A percentile compares a stretch with the other conserved stretches of the same genome.
These are phyloP conservation scores for Ectobius pallidus DNA, from an alignment of 2,888 invertebrate genomes.

Conservation along the genomic window DNA sequence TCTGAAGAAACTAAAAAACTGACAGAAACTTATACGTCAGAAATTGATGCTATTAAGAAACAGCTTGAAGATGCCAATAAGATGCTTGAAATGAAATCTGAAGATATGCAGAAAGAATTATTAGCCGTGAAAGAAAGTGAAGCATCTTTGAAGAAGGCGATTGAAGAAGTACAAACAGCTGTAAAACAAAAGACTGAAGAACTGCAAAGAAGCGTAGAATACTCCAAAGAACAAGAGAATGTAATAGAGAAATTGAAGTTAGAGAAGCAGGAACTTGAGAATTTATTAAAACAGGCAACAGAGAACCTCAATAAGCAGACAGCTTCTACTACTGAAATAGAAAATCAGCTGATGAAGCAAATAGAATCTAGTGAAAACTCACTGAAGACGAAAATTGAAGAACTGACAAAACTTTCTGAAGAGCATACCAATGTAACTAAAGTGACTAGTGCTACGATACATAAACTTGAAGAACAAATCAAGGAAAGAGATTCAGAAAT, in stretches of 20 bases:
- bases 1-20: slow-evolving; percentile 39
- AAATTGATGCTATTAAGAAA: slow-evolving; percentile 49
- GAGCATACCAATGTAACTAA: slow-evolving; percentile 48
- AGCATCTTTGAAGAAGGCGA: slow-evolving; percentile 34
- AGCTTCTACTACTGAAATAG: slow-evolving; percentile 47
- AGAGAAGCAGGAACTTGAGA: slow-evolving; percentile 50
- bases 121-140: slow-evolving; percentile 51
- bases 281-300: slow-evolving; percentile 43
- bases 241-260: slow-evolving; percentile 50
- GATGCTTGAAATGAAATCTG: slow-evolving; percentile 31
- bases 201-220: slow-evolving; percentile 46
- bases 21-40: slow-evolving; percentile 47
- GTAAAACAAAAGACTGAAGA: slow-evolving; percentile 31
- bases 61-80: slow-evolving; percentile 50
- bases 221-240: slow-evolving; percentile 42
- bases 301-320: slow-evolving; percentile 49
- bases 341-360: slow-evolving; percentile 51
- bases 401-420: slow-evolving; percentile 53
- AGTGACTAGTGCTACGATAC: slow-evolving; percentile 48
- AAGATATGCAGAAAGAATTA: slow-evolving; percentile 36
- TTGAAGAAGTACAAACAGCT: slow-evolving; percentile 26
- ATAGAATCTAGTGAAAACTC: slow-evolving; percentile 54
- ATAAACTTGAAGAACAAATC: slow-evolving; percentile 46
- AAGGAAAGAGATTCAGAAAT: slow-evolving; percentile 46
- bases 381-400: slow-evolving; percentile 53